Evolutionary conservation across 2,797 vertebrate genomes (phyloP).

Genomic region (Galagoides demidoff): DNA sequence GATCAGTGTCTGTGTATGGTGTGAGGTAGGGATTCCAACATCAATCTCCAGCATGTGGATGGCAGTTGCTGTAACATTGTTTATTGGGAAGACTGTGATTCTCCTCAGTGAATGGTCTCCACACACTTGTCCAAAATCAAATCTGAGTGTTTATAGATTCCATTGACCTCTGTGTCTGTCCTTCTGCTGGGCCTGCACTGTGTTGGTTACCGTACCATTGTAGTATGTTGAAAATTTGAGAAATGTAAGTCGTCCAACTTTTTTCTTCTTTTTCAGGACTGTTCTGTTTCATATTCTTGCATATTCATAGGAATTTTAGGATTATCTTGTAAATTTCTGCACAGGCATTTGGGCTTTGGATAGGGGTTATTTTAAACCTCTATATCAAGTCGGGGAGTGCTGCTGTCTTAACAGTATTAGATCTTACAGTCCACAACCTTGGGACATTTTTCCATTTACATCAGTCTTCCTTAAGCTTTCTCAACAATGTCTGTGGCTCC

Average conservation of each 20-base stretch:
- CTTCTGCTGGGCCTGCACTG: rapidly evolving
- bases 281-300: neutral
- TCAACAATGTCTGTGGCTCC: neutral
- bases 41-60: rapidly evolving
- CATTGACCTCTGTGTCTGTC: neutral
- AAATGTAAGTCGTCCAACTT: neutral
- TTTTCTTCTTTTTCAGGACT: neutral
- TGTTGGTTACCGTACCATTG: rapidly evolving
- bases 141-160: too few species aligned
- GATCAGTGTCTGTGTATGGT: neutral
- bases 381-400: neutral
- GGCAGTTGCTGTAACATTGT: rapidly evolving
- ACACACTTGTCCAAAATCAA: neutral
- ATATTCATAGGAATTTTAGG: neutral
- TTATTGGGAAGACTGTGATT: neutral
- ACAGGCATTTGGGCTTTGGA: neutral
- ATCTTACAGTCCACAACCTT: neutral
- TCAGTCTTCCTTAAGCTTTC: neutral
- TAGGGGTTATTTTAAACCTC: neutral
- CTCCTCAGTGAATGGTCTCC: neutral
- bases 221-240: neutral
- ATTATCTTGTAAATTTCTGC: neutral
- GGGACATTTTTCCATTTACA: neutral
- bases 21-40: neutral
- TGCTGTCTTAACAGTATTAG: neutral